A percentile compares a stretch with the other conserved stretches of the same genome.
Conservation (phyloP, 35 echinoderm and acorn worm genomes). For the Stichopus chloronotus region DNA sequence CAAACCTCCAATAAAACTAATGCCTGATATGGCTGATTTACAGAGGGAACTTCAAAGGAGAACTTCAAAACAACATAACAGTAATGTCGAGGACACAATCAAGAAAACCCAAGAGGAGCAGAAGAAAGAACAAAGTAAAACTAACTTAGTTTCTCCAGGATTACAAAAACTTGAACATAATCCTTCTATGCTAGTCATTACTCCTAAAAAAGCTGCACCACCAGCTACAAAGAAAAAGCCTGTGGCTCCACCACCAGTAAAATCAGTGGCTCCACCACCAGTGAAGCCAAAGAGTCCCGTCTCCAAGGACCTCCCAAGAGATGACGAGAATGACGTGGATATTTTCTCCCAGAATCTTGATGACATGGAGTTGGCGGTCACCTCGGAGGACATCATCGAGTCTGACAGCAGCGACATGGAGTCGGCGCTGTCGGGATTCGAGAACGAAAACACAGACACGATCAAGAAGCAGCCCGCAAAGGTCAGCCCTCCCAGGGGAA, state of each 20-base stretch:
- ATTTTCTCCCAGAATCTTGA: conserved; percentile 92
- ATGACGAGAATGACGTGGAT: conserved; percentile 77
- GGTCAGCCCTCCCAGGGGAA: conserved; percentile 38
- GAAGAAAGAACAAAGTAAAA: neutral
- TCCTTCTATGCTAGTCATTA: neutral
- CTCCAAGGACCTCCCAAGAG: conserved; percentile 37
- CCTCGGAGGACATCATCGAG: conserved; percentile 67
- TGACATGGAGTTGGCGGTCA: conserved; percentile 69
- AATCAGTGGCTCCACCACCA: conserved; percentile 54
- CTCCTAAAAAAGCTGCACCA: conserved; percentile 52
- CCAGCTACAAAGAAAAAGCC: conserved; percentile 49
- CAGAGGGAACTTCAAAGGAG: conserved; percentile 48
- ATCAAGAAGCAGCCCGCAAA: conserved; percentile 97
- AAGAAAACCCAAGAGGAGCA: conserved; percentile 23
- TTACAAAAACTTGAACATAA: conserved; percentile 9
- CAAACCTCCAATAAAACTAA: conserved; percentile 34
- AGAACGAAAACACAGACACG: conserved; percentile 98
- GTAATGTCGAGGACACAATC: neutral
- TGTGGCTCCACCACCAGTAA: conserved; percentile 42
- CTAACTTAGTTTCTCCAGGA: conserved; percentile 14
- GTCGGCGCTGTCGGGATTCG: conserved; percentile 81
- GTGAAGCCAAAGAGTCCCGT: conserved; percentile 14
- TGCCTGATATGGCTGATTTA: conserved; percentile 46
- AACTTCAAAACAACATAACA: conserved; percentile 32
- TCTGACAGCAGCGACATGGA: conserved; percentile 85